A percentile compares a stretch with the other conserved stretches of the same genome.
Evolutionary conservation across 2,888 invertebrate genomes (phyloP).

Genomic region (Heliconius ethilla): DNA sequence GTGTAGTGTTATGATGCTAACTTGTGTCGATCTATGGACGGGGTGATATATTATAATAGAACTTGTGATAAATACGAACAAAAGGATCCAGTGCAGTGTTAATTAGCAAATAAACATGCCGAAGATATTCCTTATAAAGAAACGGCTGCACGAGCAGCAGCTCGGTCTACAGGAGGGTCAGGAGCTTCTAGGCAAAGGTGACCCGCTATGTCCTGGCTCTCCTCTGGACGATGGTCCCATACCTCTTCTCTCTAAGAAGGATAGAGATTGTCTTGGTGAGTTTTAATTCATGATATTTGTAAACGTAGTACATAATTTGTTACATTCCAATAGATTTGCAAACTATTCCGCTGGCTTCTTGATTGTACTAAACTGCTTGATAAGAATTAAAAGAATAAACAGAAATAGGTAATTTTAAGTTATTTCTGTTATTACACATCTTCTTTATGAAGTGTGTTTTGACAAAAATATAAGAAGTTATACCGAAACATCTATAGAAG

Average conservation of each 20-base stretch:
- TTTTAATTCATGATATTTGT: conserved; percentile 42
- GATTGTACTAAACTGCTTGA: neutral
- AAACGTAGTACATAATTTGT: conserved; percentile 35
- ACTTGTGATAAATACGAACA: conserved; percentile 71
- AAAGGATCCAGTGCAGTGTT: conserved; percentile 76
- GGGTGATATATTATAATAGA: conserved; percentile 65
- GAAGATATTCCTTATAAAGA: conserved; percentile 96
- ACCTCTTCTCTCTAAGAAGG: conserved; percentile 83
- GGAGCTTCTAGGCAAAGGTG: conserved; percentile 86
- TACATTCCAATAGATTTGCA: conserved; percentile 40
- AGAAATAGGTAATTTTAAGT: neutral
- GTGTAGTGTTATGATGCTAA: conserved; percentile 79
- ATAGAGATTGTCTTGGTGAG: conserved; percentile 73
- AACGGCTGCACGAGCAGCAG: conserved; percentile 95
- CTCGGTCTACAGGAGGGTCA: conserved; percentile 91
- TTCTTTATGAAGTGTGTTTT: conserved; percentile 16
- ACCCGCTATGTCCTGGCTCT: conserved; percentile 83
- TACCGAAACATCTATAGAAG: neutral
- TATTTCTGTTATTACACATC: neutral
- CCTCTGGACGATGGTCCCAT: conserved; percentile 83
- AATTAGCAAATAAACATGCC: conserved; percentile 85
- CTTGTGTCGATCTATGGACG: conserved; percentile 60
- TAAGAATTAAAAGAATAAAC: neutral
- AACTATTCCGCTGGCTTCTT: neutral
- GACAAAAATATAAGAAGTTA: too few species aligned